phyloP scores from a whole-genome alignment of 2,113 vertebrate species.

The Calyptommatus sinebrachiatus region DNA sequence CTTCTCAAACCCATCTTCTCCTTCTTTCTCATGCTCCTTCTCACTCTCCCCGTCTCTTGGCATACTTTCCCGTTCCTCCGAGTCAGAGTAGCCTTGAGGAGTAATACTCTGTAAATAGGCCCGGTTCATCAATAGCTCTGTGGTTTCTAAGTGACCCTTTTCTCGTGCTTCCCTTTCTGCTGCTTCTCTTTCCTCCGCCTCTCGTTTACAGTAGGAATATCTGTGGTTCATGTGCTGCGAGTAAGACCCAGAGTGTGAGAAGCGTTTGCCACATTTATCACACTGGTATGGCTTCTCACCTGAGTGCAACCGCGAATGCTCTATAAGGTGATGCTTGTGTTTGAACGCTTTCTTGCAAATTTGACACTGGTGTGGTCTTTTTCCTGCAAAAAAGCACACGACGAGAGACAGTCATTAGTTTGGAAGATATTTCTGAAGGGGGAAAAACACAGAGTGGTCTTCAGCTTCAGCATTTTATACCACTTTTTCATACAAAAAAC shows the following conservation, averaged over 20 bases:
- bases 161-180: conserved; percentile 94
- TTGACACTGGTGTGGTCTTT: conserved; percentile 98
- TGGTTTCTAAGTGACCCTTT: conserved; percentile 94
- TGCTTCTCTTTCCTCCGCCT: conserved; percentile 97
- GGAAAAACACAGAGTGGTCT: background rate
- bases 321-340: conserved; percentile 99
- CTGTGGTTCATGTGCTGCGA: conserved; percentile 99
- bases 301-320: conserved; percentile 97
- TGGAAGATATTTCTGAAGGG: background rate
- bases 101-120: conserved; percentile 96
- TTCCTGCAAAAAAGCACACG: conserved; percentile 83
- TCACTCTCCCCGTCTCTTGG: conserved; percentile 87
- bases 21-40: conserved; percentile 91
- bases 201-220: conserved; percentile 99
- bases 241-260: conserved; percentile 98
- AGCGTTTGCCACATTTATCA: conserved; percentile 97
- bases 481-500: conserved; percentile 2
- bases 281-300: conserved; percentile 99
- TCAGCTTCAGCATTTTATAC: background rate
- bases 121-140: conserved; percentile 95
- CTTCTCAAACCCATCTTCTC: conserved; percentile 87
- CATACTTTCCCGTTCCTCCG: conserved; percentile 90
- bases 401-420: conserved; percentile 53
- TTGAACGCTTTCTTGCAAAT: conserved; percentile 99
- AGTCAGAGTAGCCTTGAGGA: conserved; percentile 93